Conservation (phyloP, 2,888 invertebrate species). For the Synergus gifuensis region DNA sequence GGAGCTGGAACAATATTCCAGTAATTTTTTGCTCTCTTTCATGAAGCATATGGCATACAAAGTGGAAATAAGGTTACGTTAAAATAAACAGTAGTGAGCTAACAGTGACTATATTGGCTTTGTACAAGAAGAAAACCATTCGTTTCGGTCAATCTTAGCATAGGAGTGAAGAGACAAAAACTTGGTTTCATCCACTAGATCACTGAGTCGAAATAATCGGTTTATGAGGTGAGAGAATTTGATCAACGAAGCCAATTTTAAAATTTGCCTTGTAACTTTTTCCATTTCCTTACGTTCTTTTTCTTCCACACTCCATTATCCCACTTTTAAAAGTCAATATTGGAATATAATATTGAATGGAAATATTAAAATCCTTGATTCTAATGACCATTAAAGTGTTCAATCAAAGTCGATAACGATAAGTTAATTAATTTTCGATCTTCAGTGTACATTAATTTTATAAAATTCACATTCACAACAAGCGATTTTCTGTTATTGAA, state of each 20-base stretch:
- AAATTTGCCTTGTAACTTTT: not conserved
- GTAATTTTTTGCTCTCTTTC: not conserved
- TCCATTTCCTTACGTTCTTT: not conserved
- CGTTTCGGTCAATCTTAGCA: conserved; percentile 28
- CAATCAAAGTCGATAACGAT: not conserved
- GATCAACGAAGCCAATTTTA: not conserved
- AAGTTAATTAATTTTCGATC: not conserved
- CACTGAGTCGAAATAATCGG: conserved; percentile 20
- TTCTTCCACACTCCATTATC: not conserved
- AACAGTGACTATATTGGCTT: conserved; percentile 23
- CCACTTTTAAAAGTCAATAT: not conserved
- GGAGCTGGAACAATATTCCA: not conserved
- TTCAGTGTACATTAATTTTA: not conserved
- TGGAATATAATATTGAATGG: not conserved
- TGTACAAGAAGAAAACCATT: not conserved
- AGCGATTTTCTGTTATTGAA: not conserved
- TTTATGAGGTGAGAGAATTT: conserved; percentile 18
- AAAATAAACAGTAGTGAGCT: conserved; percentile 12
- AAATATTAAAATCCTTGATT: not conserved
- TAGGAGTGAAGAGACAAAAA: not conserved
- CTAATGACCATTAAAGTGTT: not conserved
- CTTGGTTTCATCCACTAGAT: not conserved
- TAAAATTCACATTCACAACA: not conserved
- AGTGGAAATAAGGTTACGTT: conserved; percentile 5
- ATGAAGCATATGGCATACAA: not conserved